Percentiles rank a stretch among this genome's conserved stretches.
phyloP scores from a whole-genome alignment of 2,797 vertebrate genomes.

The Myotis vivesi region DNA sequence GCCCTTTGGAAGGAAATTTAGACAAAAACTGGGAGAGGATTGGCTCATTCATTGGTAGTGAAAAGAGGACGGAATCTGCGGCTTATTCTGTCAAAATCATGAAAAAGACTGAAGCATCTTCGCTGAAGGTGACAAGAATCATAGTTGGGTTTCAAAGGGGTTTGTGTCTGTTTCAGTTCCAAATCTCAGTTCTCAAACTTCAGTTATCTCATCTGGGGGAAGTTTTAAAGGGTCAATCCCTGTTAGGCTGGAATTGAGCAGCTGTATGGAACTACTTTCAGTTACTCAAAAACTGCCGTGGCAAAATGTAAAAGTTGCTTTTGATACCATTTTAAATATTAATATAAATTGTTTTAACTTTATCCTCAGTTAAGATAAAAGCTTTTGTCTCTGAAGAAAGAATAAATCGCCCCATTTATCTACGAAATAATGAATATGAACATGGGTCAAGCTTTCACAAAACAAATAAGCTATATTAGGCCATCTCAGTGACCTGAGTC shows the following conservation, averaged over 20 bases:
- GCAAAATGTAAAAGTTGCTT: neutral
- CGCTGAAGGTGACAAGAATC: too few relatives aligned
- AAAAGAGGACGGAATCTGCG: neutral
- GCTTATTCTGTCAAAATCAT: neutral
- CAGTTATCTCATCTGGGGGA: neutral
- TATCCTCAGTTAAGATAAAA: neutral
- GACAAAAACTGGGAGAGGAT: neutral
- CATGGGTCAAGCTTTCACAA: neutral
- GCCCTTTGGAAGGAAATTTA: neutral
- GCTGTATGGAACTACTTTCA: neutral
- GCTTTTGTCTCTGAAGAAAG: neutral
- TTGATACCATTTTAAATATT: neutral
- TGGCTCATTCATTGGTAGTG: neutral
- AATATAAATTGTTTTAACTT: neutral
- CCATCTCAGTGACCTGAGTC: neutral
- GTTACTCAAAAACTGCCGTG: neutral
- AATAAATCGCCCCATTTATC: neutral
- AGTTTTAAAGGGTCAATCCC: neutral
- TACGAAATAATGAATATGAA: neutral
- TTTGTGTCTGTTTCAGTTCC: neutral
- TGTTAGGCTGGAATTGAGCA: neutral
- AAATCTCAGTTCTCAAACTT: neutral
- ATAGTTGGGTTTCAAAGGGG: neutral
- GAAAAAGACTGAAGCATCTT: neutral
- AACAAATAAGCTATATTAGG: neutral